These are phyloP conservation scores for Limnephilus lunatus DNA, from an alignment of 2,888 invertebrate species.

Conservation along the genomic window DNA sequence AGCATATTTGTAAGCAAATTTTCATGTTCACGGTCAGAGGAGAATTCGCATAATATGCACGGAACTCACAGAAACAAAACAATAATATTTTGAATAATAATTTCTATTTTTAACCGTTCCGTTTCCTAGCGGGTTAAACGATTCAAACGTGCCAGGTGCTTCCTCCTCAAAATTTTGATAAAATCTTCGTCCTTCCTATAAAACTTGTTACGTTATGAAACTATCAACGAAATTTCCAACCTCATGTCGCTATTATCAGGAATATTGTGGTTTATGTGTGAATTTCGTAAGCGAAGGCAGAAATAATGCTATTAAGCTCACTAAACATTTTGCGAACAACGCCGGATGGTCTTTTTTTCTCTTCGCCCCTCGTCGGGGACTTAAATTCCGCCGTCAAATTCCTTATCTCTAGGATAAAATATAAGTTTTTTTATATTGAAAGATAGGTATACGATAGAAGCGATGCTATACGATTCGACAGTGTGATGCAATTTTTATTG, in stretches of 20 bases:
- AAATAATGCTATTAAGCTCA: background rate
- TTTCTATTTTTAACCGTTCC: too few species aligned
- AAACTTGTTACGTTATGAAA: background rate
- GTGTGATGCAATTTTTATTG: too few species aligned
- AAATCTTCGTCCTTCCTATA: background rate
- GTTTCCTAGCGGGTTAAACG: background rate
- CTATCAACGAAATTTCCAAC: background rate
- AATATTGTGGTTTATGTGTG: background rate
- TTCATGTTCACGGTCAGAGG: too few species aligned
- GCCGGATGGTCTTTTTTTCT: background rate
- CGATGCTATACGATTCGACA: background rate
- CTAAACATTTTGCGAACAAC: background rate
- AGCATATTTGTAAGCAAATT: too few species aligned
- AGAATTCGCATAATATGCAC: too few species aligned
- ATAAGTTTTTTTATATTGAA: background rate
- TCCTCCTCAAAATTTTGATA: background rate
- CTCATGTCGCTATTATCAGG: background rate
- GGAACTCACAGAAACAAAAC: too few species aligned
- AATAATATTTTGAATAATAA: too few species aligned
- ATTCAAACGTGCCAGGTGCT: background rate
- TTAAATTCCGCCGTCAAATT: background rate
- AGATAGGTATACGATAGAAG: background rate
- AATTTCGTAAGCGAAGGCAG: background rate
- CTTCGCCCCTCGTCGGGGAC: background rate
- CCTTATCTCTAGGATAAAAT: background rate